These are phyloP conservation scores for Hesperophylax magnus DNA, from an alignment of 1,140 invertebrate species.

Conservation along the genomic window DNA sequence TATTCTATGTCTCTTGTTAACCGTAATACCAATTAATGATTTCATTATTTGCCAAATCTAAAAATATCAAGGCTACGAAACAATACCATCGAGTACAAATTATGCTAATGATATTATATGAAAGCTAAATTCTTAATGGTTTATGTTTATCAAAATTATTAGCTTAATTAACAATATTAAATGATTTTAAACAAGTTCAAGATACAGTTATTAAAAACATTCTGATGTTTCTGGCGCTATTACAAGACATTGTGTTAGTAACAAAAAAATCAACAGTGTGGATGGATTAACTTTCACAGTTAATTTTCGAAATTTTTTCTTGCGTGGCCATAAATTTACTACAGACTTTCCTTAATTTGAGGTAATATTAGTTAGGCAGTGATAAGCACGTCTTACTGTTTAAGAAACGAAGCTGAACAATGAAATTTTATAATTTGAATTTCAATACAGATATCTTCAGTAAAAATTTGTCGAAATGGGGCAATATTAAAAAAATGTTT, in stretches of 20 bases:
- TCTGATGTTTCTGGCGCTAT: not conserved
- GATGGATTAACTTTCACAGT: not conserved
- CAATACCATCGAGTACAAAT: not conserved
- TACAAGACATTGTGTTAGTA: no score
- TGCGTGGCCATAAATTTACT: not conserved
- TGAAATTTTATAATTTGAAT: no score
- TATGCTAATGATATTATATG: not conserved
- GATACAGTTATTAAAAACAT: not conserved
- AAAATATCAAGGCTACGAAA: not conserved
- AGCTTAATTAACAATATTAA: not conserved
- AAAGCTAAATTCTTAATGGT: not conserved
- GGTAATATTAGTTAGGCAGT: no score
- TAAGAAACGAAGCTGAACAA: no score
- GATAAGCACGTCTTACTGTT: no score
- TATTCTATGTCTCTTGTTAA: slow-evolving; percentile 9
- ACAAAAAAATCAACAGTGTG: not conserved
- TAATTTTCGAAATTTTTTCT: not conserved
- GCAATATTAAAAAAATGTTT: no score
- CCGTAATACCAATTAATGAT: not conserved
- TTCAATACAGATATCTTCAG: no score
- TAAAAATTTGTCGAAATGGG: no score
- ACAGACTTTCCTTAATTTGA: not conserved
- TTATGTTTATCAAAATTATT: not conserved
- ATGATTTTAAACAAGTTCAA: not conserved
- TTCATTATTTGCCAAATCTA: slow-evolving; percentile 12